Percentiles rank a stretch among this genome's conserved stretches.
Evolutionary conservation across 2,888 invertebrate species (phyloP).

Genomic region (Oscheius onirici): DNA sequence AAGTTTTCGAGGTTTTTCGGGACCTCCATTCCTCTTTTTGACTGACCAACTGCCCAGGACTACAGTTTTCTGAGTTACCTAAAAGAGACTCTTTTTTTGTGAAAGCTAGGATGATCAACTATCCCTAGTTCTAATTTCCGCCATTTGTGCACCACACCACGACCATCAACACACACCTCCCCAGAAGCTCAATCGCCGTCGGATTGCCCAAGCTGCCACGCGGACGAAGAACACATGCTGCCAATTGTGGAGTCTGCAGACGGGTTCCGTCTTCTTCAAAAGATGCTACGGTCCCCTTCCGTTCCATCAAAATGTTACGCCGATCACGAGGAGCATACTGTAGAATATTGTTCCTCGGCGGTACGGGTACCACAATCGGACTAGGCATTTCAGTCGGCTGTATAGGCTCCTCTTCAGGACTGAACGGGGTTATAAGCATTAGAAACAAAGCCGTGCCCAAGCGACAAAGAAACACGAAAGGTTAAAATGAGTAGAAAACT

Average conservation of each 20-base stretch:
- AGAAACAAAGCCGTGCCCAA: constrained; percentile 12
- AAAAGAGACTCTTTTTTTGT: neutral
- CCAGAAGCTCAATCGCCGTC: constrained; percentile 28
- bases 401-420: neutral
- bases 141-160: neutral
- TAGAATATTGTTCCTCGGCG: neutral
- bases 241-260: constrained; percentile 11
- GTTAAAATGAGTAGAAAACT: constrained; percentile 1
- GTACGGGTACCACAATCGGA: constrained; percentile 2
- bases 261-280: constrained; percentile 34
- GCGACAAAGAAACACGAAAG: neutral
- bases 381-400: neutral
- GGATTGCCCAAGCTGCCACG: constrained; percentile 30
- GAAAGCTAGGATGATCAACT: neutral
- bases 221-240: constrained; percentile 15
- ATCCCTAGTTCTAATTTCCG: too few relatives aligned
- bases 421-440: neutral
- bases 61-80: neutral
- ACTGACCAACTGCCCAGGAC: too few relatives aligned
- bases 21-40: too few relatives aligned
- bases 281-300: constrained; percentile 26
- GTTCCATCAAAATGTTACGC: constrained; percentile 22
- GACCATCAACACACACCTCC: constrained; percentile 24
- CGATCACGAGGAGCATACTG: constrained; percentile 28
- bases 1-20: too few relatives aligned